Conservation (phyloP, 2,113 vertebrate species). For the Pelodiscus sinensis region DNA sequence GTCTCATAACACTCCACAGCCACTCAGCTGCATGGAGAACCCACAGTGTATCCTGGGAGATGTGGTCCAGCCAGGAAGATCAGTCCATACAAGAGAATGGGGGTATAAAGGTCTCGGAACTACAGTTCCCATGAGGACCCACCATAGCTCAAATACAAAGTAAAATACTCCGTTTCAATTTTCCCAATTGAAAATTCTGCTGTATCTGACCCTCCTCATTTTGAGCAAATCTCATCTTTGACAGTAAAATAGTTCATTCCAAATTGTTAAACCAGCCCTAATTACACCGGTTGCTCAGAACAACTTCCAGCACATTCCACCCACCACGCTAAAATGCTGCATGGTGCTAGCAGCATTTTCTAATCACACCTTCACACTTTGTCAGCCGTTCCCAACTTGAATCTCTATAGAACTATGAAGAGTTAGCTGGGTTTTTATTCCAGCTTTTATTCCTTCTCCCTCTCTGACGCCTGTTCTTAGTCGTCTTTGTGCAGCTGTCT, state of each 20-base stretch:
- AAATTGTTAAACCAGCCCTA: neutral
- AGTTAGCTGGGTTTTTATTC: neutral
- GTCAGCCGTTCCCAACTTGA: neutral
- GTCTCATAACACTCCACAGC: neutral
- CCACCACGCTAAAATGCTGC: neutral
- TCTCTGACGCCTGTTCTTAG: neutral
- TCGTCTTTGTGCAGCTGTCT: neutral
- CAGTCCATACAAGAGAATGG: neutral
- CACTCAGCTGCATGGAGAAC: neutral
- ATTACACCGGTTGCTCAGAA: neutral
- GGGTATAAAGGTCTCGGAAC: neutral
- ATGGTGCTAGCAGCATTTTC: neutral
- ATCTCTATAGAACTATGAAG: neutral
- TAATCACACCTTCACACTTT: accelerated
- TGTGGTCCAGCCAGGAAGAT: neutral
- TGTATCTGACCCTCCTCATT: neutral
- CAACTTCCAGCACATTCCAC: neutral
- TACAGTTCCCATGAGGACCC: neutral
- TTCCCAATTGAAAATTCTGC: neutral
- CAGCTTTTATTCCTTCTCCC: accelerated
- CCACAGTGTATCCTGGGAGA: neutral
- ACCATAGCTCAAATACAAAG: neutral
- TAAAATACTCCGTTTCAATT: neutral
- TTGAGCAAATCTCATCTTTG: neutral
- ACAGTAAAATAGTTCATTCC: neutral